A percentile compares a stretch with the other conserved stretches of the same genome.
These are phyloP conservation scores for Lordiphosa collinella DNA, from an alignment of 1,140 invertebrate genomes.

Conservation along the genomic window DNA sequence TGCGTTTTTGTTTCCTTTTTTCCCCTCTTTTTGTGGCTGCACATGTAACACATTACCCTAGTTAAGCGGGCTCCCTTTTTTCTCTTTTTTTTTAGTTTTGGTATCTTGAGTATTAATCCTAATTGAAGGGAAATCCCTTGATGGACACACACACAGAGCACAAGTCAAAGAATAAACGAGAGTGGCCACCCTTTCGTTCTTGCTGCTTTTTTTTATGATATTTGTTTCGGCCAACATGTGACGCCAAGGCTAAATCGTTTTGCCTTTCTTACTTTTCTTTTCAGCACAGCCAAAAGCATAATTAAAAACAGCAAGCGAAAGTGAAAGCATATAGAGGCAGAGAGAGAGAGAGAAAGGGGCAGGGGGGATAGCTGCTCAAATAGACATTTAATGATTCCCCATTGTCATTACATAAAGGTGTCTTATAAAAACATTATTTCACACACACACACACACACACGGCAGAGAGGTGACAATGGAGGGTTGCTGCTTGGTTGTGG, in stretches of 20 bases:
- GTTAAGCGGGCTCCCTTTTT: conserved; percentile 38
- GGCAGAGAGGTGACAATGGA: background rate
- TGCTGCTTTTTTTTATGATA: conserved; percentile 10
- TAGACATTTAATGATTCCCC: conserved; percentile 76
- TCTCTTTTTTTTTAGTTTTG: conserved; percentile 30
- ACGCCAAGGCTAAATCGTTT: conserved; percentile 15
- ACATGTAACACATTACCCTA: conserved; percentile 65
- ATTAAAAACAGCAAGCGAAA: conserved; percentile 1
- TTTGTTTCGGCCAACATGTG: conserved; percentile 25
- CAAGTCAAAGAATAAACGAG: background rate
- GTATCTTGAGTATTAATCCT: conserved; percentile 77
- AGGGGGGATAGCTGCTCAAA: conserved; percentile 47
- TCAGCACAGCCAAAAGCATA: background rate
- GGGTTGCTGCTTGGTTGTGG: conserved; percentile 4
- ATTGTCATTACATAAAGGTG: conserved; percentile 77
- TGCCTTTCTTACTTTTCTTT: conserved; percentile 11
- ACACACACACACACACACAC: conserved; percentile 51
- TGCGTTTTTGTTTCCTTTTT: conserved; percentile 27
- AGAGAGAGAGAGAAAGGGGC: no score
- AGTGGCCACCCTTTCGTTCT: conserved; percentile 57
- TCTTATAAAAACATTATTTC: conserved; percentile 76
- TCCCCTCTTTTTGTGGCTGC: background rate
- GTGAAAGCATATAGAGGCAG: background rate
- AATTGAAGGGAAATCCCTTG: conserved; percentile 76
- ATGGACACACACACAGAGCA: conserved; percentile 54